Percentiles rank a stretch among this genome's conserved stretches.
These are phyloP conservation scores for Charanyca ferruginea DNA, from an alignment of 2,888 invertebrate species.

Conservation along the genomic window DNA sequence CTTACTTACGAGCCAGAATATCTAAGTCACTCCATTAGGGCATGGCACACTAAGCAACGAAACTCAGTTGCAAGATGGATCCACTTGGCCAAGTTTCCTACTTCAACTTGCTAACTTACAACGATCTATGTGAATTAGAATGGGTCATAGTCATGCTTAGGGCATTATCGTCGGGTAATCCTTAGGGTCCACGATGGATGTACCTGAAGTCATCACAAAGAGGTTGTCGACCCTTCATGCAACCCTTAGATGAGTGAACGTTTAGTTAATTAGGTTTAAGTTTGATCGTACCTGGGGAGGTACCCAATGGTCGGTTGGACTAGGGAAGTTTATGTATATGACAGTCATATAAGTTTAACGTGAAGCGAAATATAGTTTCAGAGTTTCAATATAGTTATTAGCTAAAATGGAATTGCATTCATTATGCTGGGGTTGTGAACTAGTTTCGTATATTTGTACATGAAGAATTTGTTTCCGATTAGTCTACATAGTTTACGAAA, in stretches of 20 bases:
- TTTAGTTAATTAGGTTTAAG: conserved; percentile 57
- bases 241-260: conserved; percentile 37
- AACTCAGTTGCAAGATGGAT: conserved; percentile 63
- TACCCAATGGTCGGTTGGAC: conserved; percentile 24
- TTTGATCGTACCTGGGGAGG: conserved; percentile 37
- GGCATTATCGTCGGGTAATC: conserved; percentile 53
- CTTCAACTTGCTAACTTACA: conserved; percentile 63
- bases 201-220: conserved; percentile 38
- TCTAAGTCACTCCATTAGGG: conserved; percentile 58
- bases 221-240: conserved; percentile 39
- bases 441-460: conserved; percentile 2
- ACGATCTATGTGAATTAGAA: conserved; percentile 60
- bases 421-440: neutral
- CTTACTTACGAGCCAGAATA: conserved; percentile 42
- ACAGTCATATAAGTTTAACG: conserved; percentile 33
- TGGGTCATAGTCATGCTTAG: conserved; percentile 48
- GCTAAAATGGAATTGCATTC: conserved; percentile 32
- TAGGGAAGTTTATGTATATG: conserved; percentile 38
- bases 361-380: conserved; percentile 13
- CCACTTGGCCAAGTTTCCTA: conserved; percentile 66
- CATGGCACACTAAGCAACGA: conserved; percentile 49
- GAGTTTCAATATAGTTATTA: conserved; percentile 46
- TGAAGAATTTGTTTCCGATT: neutral
- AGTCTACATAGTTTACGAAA: neutral
- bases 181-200: conserved; percentile 22